These are phyloP conservation scores for Cyphomyrus plagiostoma DNA, from an alignment of 2,113 vertebrate genomes.

Conservation along the genomic window DNA sequence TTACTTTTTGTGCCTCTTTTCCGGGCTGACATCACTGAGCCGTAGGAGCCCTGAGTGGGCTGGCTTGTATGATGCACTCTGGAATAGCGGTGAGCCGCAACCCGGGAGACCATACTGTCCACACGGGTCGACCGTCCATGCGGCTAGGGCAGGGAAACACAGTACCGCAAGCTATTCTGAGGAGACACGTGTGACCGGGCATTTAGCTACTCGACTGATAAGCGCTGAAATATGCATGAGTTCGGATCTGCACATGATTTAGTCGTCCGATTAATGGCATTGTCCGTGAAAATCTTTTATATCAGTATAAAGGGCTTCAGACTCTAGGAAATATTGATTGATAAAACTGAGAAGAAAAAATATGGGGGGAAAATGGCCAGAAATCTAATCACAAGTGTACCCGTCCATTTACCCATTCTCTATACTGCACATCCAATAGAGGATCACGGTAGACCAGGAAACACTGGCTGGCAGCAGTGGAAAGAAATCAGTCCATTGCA, in stretches of 20 bases:
- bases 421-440: neutral
- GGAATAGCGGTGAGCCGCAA: neutral
- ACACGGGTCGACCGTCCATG: neutral
- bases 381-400: neutral
- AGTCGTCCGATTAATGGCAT: slow-evolving; percentile 7
- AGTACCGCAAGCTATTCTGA: neutral
- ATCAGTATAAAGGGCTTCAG: neutral
- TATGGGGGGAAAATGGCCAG: neutral
- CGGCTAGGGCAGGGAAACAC: neutral
- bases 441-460: neutral
- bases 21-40: neutral
- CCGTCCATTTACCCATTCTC: neutral
- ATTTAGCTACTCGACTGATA: slow-evolving; percentile 14
- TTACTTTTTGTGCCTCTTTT: neutral
- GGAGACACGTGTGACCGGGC: neutral
- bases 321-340: neutral
- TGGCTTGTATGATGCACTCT: neutral
- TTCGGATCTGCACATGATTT: slow-evolving; percentile 3
- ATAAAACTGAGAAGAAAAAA: neutral
- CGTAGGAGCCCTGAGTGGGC: neutral
- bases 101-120: neutral
- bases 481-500: neutral
- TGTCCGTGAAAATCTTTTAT: neutral
- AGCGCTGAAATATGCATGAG: slow-evolving; percentile 21
- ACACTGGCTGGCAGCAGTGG: neutral